A percentile compares a stretch with the other conserved stretches of the same genome.
Evolutionary conservation across 2,113 vertebrate genomes (phyloP).

Genomic region (Cheilinus undulatus): DNA sequence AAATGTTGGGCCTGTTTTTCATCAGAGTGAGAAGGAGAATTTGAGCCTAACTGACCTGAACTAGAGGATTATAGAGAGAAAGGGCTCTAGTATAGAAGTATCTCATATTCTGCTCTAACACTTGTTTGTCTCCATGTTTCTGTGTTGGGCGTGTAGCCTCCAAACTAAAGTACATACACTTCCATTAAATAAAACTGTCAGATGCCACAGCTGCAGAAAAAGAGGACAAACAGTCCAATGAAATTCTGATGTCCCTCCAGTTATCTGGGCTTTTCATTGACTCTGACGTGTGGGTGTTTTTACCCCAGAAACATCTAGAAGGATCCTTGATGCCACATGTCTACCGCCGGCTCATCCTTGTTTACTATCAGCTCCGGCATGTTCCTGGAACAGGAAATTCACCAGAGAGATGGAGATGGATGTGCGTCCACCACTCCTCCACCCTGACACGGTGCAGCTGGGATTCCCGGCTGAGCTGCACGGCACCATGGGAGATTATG

Average conservation of each 20-base stretch:
- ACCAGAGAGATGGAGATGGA: conserved; percentile 42
- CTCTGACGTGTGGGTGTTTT: conserved; percentile 44
- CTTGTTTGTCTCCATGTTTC: background rate
- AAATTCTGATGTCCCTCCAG: conserved; percentile 29
- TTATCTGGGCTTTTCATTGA: conserved; percentile 53
- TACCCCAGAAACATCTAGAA: conserved; percentile 28
- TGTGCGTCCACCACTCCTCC: conserved; percentile 61
- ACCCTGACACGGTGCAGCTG: conserved; percentile 59
- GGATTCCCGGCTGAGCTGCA: conserved; percentile 43
- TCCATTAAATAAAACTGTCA: conserved; percentile 22
- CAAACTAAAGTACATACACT: conserved; percentile 8
- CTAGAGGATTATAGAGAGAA: conserved; percentile 16
- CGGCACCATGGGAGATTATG: conserved; percentile 33
- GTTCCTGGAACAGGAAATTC: conserved; percentile 61
- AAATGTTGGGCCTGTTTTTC: conserved; percentile 15
- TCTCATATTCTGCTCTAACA: conserved; percentile 25
- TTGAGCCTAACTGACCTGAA: conserved; percentile 6
- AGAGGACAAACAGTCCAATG: conserved; percentile 54
- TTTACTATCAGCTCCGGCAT: conserved; percentile 49
- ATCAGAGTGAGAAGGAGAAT: background rate
- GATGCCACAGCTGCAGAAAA: conserved; percentile 47
- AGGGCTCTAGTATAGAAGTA: background rate
- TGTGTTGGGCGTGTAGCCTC: background rate
- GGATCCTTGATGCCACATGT: conserved; percentile 6
- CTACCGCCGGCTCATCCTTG: conserved; percentile 17